Percentiles rank a stretch among this genome's conserved stretches.
These are phyloP conservation scores for Epicauta chinensis DNA, from an alignment of 1,140 invertebrate species.

Conservation along the genomic window DNA sequence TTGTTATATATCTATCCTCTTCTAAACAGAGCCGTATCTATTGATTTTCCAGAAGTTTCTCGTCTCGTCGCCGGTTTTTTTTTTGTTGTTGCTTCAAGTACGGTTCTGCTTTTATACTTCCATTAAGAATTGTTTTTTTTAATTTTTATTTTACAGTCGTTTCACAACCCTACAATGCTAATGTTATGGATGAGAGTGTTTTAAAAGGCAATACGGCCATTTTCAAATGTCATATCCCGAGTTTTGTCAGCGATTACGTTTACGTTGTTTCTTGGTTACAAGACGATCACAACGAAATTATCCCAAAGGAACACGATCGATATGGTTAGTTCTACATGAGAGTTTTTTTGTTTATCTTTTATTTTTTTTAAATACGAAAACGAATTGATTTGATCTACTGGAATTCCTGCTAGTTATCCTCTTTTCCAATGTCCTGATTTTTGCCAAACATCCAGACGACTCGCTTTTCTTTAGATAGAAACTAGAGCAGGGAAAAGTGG, in stretches of 20 bases:
- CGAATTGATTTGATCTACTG: constrained; percentile 7
- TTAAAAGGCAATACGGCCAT: constrained; percentile 83
- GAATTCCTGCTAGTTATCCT: constrained; percentile 3
- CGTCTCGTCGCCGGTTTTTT: too few species aligned
- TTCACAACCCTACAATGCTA: constrained; percentile 79
- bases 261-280: constrained; percentile 78
- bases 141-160: constrained; percentile 64
- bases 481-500: background rate
- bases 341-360: too few species aligned
- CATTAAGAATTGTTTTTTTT: background rate
- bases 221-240: constrained; percentile 87
- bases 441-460: background rate
- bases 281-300: constrained; percentile 62
- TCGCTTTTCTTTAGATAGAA: constrained; percentile 3
- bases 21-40: too few species aligned
- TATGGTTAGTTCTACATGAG: constrained; percentile 63
- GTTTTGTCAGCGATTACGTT: constrained; percentile 86
- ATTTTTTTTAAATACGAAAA: background rate
- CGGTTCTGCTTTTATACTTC: background rate
- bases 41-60: too few species aligned
- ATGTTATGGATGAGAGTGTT: constrained; percentile 86
- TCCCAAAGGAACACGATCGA: constrained; percentile 51
- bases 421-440: background rate
- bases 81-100: too few species aligned
- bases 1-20: too few species aligned